Base-by-base conservation (phyloP, 1,140 invertebrate genomes). In the Caerostris darwini region DNA sequence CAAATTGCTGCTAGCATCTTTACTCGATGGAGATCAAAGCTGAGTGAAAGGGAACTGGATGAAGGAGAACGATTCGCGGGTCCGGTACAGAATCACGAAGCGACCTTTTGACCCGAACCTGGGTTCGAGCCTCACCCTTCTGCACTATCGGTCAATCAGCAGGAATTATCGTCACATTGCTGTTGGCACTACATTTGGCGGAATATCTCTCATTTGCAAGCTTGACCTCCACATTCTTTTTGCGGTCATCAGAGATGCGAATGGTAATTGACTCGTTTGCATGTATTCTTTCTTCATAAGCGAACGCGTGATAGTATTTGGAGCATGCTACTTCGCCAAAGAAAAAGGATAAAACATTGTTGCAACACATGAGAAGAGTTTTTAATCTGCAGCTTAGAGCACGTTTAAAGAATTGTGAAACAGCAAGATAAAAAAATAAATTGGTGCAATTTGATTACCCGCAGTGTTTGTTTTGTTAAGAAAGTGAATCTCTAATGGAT, bases 31-130 rank as follows among this genome's bases (percentile, higher is more conserved):
- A 12, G 71, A 77, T 77, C 19, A 77, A 14, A 71, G 12, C 12
- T 2, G 34, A 34, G 2, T 53, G 71, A 77, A 77, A 77, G 71
- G 8, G 71, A 77, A 50, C 71, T 64, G 17, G 8, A 12, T 77
- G 10, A 56, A 10, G 50, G 83, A 58, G 17, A 86, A 56, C 54
- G 56, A 17, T 81, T n/a, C 59, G 14, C 57, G 54, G 61, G 86
- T 88, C 86, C 86, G 61, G 86, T 88, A 67, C 54, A 34, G 59
- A 88, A 88, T 88, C 86, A 88, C 86, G 86, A 88, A 64, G 10
- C 59, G 3, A 85, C 82, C 86, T 64, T 88, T 67, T 88, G 86
- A 88, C 86, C 86, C 50, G 19, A 57, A 85, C 12, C 86, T 88
- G 34, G 61, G 86, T 69, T 88, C 58, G 19, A 67, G 86, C 86